phyloP scores from a whole-genome alignment of 2,797 vertebrate genomes.

The Peromyscus eremicus region DNA sequence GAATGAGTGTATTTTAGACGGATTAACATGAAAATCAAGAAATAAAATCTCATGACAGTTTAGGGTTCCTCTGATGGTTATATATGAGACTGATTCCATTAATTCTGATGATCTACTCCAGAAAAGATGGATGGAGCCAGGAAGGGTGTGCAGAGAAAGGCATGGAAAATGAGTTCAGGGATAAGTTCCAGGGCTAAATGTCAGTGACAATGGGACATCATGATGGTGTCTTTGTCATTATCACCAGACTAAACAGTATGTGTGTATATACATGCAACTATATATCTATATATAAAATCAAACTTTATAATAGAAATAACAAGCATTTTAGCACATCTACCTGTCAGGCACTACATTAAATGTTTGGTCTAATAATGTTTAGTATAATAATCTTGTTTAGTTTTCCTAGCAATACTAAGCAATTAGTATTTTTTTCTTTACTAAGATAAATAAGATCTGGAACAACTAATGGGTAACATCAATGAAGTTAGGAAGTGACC shows the following conservation, averaged over 20 bases:
- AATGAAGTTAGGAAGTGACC: background rate
- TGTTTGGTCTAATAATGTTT: background rate
- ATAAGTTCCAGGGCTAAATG: background rate
- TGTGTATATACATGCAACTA: background rate
- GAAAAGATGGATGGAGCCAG: background rate
- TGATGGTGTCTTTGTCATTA: background rate
- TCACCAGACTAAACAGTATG: background rate
- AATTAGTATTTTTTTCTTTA: background rate
- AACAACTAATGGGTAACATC: constrained; percentile 11
- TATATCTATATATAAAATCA: background rate
- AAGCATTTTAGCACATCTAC: background rate
- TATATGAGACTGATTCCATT: background rate
- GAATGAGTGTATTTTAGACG: background rate
- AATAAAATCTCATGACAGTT: background rate
- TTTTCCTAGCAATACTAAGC: background rate
- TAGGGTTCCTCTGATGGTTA: background rate
- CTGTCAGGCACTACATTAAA: background rate
- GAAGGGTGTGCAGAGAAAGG: background rate
- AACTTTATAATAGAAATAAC: background rate
- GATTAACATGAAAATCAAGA: background rate
- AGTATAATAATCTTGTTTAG: background rate
- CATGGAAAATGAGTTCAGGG: background rate
- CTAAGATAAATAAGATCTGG: background rate
- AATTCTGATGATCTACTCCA: background rate
- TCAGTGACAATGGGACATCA: background rate